Conservation (phyloP, 2,888 invertebrate genomes). For the Drosophila nigritarsus region DNA sequence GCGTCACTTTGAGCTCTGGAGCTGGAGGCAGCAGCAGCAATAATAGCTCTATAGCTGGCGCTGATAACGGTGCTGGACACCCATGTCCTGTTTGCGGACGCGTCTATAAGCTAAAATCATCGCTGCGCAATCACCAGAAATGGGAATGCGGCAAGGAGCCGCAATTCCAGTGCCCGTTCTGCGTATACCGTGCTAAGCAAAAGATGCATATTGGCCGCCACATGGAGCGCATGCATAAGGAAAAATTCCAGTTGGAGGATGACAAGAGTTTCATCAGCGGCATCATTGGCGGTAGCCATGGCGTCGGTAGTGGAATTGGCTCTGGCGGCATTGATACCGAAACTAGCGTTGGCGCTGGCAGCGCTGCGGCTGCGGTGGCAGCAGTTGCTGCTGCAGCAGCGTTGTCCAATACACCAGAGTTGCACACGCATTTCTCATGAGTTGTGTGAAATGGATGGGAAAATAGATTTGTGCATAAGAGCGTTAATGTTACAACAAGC, state of each 20-base stretch:
- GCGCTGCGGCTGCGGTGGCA: slow-evolving; percentile 50
- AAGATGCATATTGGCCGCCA: slow-evolving; percentile 94
- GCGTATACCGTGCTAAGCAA: slow-evolving; percentile 93
- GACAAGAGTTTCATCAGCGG: slow-evolving; percentile 81
- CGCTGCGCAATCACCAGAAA: slow-evolving; percentile 92
- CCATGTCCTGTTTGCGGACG: slow-evolving; percentile 93
- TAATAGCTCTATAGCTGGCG: slow-evolving; percentile 56
- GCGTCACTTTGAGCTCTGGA: slow-evolving; percentile 8
- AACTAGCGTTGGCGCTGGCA: slow-evolving; percentile 15
- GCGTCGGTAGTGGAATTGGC: slow-evolving; percentile 40
- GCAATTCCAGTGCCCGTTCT: slow-evolving; percentile 92
- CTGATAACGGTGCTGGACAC: slow-evolving; percentile 87
- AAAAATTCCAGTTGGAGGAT: slow-evolving; percentile 86
- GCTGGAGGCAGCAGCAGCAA: slow-evolving; percentile 43
- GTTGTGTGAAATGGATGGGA: slow-evolving; percentile 5
- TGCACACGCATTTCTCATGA: slow-evolving; percentile 84
- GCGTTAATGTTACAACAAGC: slow-evolving; percentile 32
- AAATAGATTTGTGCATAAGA: slow-evolving; percentile 16
- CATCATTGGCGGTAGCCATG: slow-evolving; percentile 56
- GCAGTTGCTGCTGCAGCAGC: slow-evolving; percentile 14
- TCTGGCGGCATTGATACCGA: slow-evolving; percentile 28
- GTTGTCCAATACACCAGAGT: slow-evolving; percentile 69
- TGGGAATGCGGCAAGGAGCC: slow-evolving; percentile 95
- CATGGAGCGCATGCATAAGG: slow-evolving; percentile 93
- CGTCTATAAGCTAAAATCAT: slow-evolving; percentile 94